These are phyloP conservation scores for Hypomecis punctinalis DNA, from an alignment of 2,888 invertebrate species.

Conservation along the genomic window DNA sequence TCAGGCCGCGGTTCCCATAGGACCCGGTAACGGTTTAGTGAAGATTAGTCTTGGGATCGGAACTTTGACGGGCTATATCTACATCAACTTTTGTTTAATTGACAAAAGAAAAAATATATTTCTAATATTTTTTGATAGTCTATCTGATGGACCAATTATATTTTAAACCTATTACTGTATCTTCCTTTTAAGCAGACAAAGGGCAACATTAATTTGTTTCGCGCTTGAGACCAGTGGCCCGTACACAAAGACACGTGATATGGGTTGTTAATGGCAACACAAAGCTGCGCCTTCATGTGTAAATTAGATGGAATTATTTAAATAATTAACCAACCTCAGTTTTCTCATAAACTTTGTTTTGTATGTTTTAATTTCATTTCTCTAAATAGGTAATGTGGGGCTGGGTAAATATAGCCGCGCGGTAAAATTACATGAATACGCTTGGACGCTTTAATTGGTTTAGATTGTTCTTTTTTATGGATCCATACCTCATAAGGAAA, in stretches of 20 bases:
- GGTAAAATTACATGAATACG: neutral
- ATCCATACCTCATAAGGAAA: too few species aligned
- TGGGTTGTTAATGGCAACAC: conserved; percentile 71
- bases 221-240: conserved; percentile 54
- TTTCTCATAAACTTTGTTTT: conserved; percentile 29
- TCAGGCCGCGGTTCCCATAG: too few species aligned
- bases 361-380: conserved; percentile 10
- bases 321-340: conserved; percentile 61
- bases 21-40: too few species aligned
- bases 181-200: conserved; percentile 7
- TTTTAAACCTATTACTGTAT: neutral
- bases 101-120: too few species aligned
- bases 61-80: too few species aligned
- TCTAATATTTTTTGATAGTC: too few species aligned
- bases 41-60: too few species aligned
- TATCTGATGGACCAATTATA: too few species aligned
- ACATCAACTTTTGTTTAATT: too few species aligned
- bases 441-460: too few species aligned
- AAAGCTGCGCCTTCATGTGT: conserved; percentile 64
- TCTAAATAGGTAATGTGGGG: conserved; percentile 4
- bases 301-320: conserved; percentile 58
- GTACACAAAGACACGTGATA: conserved; percentile 76
- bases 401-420: neutral
- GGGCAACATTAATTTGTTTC: conserved; percentile 73
- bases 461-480: too few species aligned